Percentiles rank a stretch among this genome's conserved stretches.
Conservation (phyloP, 2,888 invertebrate species). For the Drosophila kanekoi region DNA sequence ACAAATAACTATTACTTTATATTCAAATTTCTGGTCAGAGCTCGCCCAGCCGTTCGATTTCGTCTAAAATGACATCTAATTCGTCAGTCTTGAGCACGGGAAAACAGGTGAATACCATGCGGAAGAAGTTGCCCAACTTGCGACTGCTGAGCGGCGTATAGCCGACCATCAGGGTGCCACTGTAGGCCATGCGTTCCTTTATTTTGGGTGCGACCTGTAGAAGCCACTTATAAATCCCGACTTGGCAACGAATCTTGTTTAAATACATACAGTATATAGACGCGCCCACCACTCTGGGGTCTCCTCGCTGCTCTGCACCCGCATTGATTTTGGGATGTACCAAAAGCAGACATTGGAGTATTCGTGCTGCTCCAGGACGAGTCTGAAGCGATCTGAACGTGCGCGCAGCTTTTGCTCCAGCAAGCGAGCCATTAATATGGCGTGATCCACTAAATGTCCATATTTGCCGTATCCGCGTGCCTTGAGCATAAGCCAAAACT, state of each 20-base stretch:
- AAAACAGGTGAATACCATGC: conserved; percentile 91
- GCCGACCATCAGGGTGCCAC: conserved; percentile 90
- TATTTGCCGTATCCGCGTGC: conserved; percentile 90
- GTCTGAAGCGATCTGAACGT: conserved; percentile 87
- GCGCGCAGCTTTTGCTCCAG: conserved; percentile 86
- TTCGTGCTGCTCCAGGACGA: conserved; percentile 88
- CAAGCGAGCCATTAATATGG: conserved; percentile 88
- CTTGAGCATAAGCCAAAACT: conserved; percentile 97
- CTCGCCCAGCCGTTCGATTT: conserved; percentile 88
- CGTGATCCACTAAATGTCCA: conserved; percentile 87
- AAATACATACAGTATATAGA: conserved; percentile 83
- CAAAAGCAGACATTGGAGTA: conserved; percentile 96
- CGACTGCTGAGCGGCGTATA: conserved; percentile 89
- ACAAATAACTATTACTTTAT: conserved; percentile 6
- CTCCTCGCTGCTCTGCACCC: conserved; percentile 83
- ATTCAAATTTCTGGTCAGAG: conserved; percentile 12
- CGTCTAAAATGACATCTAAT: conserved; percentile 88
- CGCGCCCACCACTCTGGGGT: conserved; percentile 86
- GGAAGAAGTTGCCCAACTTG: conserved; percentile 90
- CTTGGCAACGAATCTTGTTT: background rate
- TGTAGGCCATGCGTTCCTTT: conserved; percentile 89
- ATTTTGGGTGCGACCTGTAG: conserved; percentile 88
- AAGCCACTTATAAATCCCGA: background rate
- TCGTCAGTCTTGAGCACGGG: conserved; percentile 87
- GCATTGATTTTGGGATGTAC: conserved; percentile 89